Base-by-base conservation (phyloP, 2,797 vertebrate genomes). In the Sylvia borin region DNA sequence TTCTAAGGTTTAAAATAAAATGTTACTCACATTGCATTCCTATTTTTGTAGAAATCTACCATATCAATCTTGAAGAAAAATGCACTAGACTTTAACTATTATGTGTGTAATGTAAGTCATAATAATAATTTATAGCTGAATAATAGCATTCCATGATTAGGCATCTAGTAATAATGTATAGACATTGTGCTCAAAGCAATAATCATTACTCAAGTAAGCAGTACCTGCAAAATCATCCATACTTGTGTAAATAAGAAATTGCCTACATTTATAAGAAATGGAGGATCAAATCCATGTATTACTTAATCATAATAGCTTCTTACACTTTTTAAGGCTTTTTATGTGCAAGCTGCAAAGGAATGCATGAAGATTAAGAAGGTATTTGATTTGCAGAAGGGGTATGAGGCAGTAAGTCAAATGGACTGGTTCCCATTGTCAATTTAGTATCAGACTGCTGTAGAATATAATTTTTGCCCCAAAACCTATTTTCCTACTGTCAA, bases 161-260 rank as follows among this genome's bases (percentile, higher is more conserved):
- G 40, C 65, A 81, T 55, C 58, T 68, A 26, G 36, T 54, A 84
- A 38, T 81, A 55, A 13, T 17, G 6, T 24, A 68, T 5, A 75
- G 76, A 57, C 13, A 29, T 61, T 45, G 24, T 68, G 31, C 77
- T 84, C 27, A 81, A 72, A 84, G 47, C 73, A 81, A 34, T 90
- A 78, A 77, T 90, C 75, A 60, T 85, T 83, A 77, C 45, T 94
- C 48, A 91, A 79, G 58, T 29, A 58, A 66, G 67, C 42, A 73
- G 32, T 51, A 67, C 45, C 48, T 80, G 76, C 83, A 72, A 54
- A 93, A 50, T 57, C 73, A 75, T 75, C 77, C n/a, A 47, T 74
- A 67, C 24, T 74, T 57, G 12, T 47, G 50, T 84, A 88, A 92
- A 93, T 78, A 90, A 86, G 58, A 86, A 92, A 88, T 81, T 74